These are phyloP conservation scores for Drosophila pseudotakahashii DNA, from an alignment of 2,888 invertebrate species.

Conservation along the genomic window DNA sequence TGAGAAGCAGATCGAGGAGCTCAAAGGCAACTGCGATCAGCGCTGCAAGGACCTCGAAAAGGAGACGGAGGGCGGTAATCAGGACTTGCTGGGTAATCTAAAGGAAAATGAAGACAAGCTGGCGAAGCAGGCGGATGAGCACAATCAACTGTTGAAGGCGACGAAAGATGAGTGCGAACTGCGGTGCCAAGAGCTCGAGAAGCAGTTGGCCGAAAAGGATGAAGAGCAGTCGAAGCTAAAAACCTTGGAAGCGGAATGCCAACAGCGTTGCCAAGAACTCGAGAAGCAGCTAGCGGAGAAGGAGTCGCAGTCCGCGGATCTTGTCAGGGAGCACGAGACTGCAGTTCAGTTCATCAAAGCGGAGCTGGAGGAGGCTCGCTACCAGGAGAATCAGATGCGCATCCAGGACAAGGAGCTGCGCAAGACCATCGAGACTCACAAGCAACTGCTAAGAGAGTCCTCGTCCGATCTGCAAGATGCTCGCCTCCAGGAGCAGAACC, in stretches of 20 bases:
- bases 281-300: neutral
- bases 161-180: neutral
- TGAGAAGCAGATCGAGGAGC: neutral
- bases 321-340: neutral
- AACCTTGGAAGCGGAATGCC: neutral
- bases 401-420: neutral
- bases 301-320: neutral
- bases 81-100: neutral
- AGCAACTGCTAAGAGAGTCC: neutral
- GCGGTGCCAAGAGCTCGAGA: constrained; percentile 3
- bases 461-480: neutral
- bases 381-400: neutral
- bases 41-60: neutral
- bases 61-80: too few relatives aligned
- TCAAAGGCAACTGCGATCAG: neutral
- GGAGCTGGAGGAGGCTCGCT: neutral
- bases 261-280: neutral
- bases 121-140: neutral
- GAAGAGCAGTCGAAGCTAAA: neutral
- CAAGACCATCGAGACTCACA: neutral
- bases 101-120: neutral
- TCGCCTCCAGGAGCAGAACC: neutral
- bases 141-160: neutral
- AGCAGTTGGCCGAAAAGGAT: neutral
- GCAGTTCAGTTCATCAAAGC: neutral